These are phyloP conservation scores for Brachyhypopomus gauderio DNA, from an alignment of 2,113 vertebrate species.

Conservation along the genomic window DNA sequence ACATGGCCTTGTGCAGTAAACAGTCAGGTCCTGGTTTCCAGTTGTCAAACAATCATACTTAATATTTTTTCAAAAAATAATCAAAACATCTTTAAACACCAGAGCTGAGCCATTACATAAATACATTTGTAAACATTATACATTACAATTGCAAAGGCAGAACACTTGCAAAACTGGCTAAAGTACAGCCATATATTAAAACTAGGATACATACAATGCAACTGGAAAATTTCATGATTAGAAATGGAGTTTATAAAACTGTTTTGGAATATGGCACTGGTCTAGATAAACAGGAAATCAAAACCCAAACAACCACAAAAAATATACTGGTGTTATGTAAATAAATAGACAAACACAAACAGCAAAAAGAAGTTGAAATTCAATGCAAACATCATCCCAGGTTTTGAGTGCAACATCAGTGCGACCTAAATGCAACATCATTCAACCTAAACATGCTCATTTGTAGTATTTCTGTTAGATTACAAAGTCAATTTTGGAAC, in stretches of 20 bases:
- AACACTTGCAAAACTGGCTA: neutral
- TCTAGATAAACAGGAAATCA: neutral
- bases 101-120: neutral
- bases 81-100: neutral
- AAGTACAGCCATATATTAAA: neutral
- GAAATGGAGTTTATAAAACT: too few relatives aligned
- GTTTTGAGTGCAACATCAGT: conserved; percentile 34
- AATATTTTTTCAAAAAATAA: neutral
- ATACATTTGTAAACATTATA: neutral
- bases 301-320: too few relatives aligned
- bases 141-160: neutral
- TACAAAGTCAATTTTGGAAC: conserved; percentile 63
- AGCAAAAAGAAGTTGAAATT: neutral
- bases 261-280: neutral
- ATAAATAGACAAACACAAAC: neutral
- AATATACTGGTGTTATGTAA: neutral
- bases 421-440: too few relatives aligned
- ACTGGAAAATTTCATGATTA: neutral
- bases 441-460: conserved; percentile 8
- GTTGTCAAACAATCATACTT: neutral
- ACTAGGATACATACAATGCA: neutral
- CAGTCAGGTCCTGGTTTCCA: neutral
- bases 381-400: neutral
- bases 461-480: conserved; percentile 57
- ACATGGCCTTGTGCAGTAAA: neutral